Percentiles rank a stretch among this genome's conserved stretches.
Evolutionary conservation across 2,888 invertebrate genomes (phyloP).

Genomic region (Hedya salicella): DNA sequence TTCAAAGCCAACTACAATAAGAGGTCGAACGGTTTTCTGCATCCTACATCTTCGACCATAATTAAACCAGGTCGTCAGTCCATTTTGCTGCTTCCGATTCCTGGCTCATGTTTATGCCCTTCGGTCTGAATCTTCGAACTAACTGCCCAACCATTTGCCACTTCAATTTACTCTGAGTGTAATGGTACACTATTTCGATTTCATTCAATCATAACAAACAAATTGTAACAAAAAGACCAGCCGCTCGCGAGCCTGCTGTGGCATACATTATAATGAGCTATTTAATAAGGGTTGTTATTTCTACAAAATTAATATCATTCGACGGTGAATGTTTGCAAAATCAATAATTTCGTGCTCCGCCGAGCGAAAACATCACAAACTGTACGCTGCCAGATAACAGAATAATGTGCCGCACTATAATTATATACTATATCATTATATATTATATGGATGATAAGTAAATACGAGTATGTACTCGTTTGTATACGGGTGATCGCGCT

Average conservation of each 20-base stretch:
- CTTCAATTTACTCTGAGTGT: too few relatives aligned
- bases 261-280: constrained; percentile 13
- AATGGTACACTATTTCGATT: too few relatives aligned
- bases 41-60: too few relatives aligned
- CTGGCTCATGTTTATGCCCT: too few relatives aligned
- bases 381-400: constrained; percentile 32
- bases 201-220: too few relatives aligned
- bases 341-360: constrained; percentile 40
- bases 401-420: constrained; percentile 27
- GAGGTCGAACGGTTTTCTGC: too few relatives aligned
- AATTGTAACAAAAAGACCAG: not conserved
- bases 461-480: not conserved
- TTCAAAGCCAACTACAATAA: too few relatives aligned
- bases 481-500: not conserved
- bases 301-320: constrained; percentile 36
- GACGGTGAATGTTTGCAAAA: constrained; percentile 36
- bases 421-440: not conserved
- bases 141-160: too few relatives aligned
- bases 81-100: too few relatives aligned
- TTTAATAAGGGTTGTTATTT: constrained; percentile 33
- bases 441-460: not conserved
- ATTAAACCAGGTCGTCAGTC: too few relatives aligned
- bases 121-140: too few relatives aligned
- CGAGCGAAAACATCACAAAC: constrained; percentile 40
- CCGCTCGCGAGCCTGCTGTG: not conserved